These are phyloP conservation scores for Eubasilissa splendida DNA, from an alignment of 2,888 invertebrate species.

Conservation along the genomic window DNA sequence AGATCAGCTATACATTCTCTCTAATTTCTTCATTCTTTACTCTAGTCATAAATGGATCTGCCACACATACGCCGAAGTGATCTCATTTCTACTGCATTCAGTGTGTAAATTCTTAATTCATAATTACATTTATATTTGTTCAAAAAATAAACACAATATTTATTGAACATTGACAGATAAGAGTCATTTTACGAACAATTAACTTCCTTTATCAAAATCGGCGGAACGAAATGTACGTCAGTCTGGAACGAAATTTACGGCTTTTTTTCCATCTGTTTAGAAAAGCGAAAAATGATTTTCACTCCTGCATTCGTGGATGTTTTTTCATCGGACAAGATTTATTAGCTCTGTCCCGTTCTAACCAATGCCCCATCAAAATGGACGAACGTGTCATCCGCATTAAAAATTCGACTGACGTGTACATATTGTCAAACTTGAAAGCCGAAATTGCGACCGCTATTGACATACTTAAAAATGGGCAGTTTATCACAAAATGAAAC, in stretches of 20 bases:
- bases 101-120: too few relatives aligned
- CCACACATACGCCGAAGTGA: too few relatives aligned
- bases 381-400: conserved; percentile 40
- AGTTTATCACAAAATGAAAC: background rate
- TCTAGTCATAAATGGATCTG: too few relatives aligned
- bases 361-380: background rate
- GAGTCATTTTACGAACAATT: too few relatives aligned
- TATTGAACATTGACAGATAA: too few relatives aligned
- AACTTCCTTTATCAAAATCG: too few relatives aligned
- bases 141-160: too few relatives aligned
- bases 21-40: too few relatives aligned
- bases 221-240: too few relatives aligned
- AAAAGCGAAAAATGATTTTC: conserved; percentile 30
- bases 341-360: conserved; percentile 36
- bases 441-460: background rate
- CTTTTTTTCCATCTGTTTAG: conserved; percentile 36
- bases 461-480: conserved; percentile 20
- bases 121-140: too few relatives aligned
- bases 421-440: conserved; percentile 47
- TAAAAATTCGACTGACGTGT: conserved; percentile 48
- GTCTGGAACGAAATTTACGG: background rate
- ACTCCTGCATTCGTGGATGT: conserved; percentile 46
- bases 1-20: too few relatives aligned
- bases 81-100: too few relatives aligned
- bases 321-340: background rate